Percentiles rank a stretch among this genome's conserved stretches.
phyloP scores from a whole-genome alignment of 2,113 vertebrate genomes.

The Mustela lutreola region DNA sequence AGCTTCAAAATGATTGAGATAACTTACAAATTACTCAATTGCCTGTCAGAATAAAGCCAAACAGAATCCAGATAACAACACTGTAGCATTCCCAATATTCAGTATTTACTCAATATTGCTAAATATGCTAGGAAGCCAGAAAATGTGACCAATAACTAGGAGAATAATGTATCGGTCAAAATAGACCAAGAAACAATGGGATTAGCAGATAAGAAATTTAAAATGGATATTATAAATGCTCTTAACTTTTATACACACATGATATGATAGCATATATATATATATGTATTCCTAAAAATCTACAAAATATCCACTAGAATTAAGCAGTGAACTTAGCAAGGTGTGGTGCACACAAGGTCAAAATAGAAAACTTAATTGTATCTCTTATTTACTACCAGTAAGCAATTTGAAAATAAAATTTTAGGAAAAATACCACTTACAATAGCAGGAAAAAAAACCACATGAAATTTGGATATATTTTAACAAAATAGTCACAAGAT shows the following conservation, averaged over 20 bases:
- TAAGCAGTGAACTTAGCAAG: background rate
- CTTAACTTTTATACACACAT: background rate
- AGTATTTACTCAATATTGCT: background rate
- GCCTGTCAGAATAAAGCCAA: background rate
- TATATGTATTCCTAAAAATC: background rate
- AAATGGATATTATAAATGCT: background rate
- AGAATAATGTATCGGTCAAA: background rate
- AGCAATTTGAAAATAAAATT: background rate
- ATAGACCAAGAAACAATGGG: background rate
- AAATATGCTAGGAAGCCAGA: background rate
- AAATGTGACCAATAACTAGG: background rate
- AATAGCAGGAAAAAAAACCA: background rate
- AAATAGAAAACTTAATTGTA: background rate
- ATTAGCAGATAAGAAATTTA: background rate
- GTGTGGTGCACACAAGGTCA: background rate
- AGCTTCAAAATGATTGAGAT: background rate
- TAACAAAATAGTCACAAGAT: background rate
- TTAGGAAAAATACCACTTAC: background rate
- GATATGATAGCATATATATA: background rate
- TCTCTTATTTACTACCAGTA: background rate
- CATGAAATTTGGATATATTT: background rate
- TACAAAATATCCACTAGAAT: background rate
- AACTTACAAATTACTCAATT: background rate
- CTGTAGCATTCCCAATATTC: background rate
- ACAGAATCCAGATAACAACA: background rate